Conservation (phyloP, 1,140 invertebrate genomes). For the Drosophila seguyi region DNA sequence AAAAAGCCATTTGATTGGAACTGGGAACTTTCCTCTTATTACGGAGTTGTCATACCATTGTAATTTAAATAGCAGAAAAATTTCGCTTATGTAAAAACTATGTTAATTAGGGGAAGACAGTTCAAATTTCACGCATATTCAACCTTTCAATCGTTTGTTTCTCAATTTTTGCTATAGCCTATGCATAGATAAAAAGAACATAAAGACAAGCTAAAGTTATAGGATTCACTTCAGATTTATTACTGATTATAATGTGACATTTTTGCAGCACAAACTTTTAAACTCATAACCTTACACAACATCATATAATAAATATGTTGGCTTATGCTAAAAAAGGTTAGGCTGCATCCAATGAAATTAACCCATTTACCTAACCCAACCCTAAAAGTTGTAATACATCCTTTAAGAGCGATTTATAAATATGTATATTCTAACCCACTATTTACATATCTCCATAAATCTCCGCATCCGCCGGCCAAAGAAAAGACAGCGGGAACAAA, state of each 20-base stretch:
- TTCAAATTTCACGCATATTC: not conserved
- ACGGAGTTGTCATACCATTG: not conserved
- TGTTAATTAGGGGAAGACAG: not conserved
- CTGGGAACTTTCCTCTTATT: not conserved
- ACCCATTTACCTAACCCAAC: not conserved
- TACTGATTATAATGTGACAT: too few species aligned
- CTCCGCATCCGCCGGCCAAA: conserved; percentile 6
- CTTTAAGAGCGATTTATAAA: not conserved
- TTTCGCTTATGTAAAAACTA: not conserved
- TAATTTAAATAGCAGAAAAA: too few species aligned
- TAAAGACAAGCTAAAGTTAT: not conserved
- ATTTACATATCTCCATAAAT: conserved; percentile 29
- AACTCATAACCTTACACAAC: too few species aligned
- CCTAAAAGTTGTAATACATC: conserved; percentile 3
- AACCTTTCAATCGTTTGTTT: not conserved
- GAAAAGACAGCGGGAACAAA: conserved; percentile 16
- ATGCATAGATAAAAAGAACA: too few species aligned
- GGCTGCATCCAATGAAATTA: not conserved
- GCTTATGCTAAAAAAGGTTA: not conserved
- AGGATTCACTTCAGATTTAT: not conserved
- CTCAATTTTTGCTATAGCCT: not conserved
- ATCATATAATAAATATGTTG: too few species aligned
- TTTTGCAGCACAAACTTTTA: too few species aligned
- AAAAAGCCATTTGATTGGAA: conserved; percentile 8
- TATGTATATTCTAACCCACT: conserved; percentile 1